Conservation (phyloP, 2,113 vertebrate species). For the Leptobrachium leishanense region DNA sequence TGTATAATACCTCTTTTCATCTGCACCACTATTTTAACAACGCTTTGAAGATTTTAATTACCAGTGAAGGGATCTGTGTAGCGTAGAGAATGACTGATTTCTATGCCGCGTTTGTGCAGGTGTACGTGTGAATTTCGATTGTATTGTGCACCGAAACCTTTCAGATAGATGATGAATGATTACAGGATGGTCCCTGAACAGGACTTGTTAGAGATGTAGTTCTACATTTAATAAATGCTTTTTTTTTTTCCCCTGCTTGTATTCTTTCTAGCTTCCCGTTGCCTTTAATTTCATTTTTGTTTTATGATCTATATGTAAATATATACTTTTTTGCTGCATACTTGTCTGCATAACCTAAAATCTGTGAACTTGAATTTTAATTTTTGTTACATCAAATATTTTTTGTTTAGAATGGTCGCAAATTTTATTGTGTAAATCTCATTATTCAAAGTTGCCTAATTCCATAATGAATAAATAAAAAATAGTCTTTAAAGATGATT, state of each 20-base stretch:
- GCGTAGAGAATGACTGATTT: constrained; percentile 79
- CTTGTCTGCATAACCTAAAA: constrained; percentile 84
- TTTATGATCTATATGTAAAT: constrained; percentile 95
- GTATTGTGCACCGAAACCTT: constrained; percentile 79
- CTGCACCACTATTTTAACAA: constrained; percentile 66
- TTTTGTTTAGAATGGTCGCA: constrained; percentile 91
- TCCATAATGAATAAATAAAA: constrained; percentile 82
- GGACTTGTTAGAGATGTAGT: constrained; percentile 87
- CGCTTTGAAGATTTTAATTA: constrained; percentile 65
- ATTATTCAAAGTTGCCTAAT: constrained; percentile 99
- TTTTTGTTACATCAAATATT: constrained; percentile 83
- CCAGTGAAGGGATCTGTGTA: constrained; percentile 76
- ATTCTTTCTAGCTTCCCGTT: constrained; percentile 47
- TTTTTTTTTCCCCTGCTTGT: constrained; percentile 73
- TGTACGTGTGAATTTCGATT: constrained; percentile 84
- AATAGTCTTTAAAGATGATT: constrained; percentile 95
- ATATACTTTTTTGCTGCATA: constrained; percentile 77
- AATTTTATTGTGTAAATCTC: constrained; percentile 98
- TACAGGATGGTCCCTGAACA: constrained; percentile 74
- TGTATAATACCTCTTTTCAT: constrained; percentile 71
- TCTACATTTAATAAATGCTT: constrained; percentile 82
- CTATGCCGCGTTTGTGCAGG: constrained; percentile 71
- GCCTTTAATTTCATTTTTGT: constrained; percentile 80
- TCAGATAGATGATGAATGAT: constrained; percentile 79
- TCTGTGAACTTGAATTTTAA: constrained; percentile 95